These are phyloP conservation scores for Nomada goodeniana DNA, from an alignment of 2,888 invertebrate species.

Conservation along the genomic window DNA sequence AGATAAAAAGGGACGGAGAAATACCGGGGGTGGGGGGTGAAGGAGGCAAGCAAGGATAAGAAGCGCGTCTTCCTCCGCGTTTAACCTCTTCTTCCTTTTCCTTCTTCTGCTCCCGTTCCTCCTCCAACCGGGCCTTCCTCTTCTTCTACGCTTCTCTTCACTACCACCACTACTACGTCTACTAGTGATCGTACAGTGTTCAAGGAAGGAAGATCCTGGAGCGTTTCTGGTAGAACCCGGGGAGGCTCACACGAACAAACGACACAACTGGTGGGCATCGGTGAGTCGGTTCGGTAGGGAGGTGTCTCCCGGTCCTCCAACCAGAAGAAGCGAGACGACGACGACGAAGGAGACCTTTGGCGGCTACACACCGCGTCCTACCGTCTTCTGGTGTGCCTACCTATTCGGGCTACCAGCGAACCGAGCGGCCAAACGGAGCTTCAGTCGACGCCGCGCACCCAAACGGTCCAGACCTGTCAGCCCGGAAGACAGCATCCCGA, in stretches of 20 bases:
- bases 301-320: conserved; percentile 83
- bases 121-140: conserved; percentile 52
- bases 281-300: conserved; percentile 82
- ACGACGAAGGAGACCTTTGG: conserved; percentile 77
- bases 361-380: conserved; percentile 82
- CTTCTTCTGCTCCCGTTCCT: conserved; percentile 67
- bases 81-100: conserved; percentile 54
- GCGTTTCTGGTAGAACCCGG: conserved; percentile 68
- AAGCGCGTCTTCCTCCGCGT: conserved; percentile 78
- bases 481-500: conserved; percentile 71
- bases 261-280: conserved; percentile 67
- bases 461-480: conserved; percentile 84
- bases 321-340: conserved; percentile 81
- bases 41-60: conserved; percentile 70
- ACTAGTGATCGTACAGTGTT: conserved; percentile 37
- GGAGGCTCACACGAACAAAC: conserved; percentile 67
- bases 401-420: conserved; percentile 83
- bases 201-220: conserved; percentile 71
- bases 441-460: conserved; percentile 84
- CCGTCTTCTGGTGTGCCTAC: conserved; percentile 83
- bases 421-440: conserved; percentile 79
- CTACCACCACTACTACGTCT: conserved; percentile 48
- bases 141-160: conserved; percentile 42
- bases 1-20: not conserved
- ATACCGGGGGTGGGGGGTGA: not conserved